Conservation (phyloP, 2,888 invertebrate genomes). For the Diplolepis rosae region DNA sequence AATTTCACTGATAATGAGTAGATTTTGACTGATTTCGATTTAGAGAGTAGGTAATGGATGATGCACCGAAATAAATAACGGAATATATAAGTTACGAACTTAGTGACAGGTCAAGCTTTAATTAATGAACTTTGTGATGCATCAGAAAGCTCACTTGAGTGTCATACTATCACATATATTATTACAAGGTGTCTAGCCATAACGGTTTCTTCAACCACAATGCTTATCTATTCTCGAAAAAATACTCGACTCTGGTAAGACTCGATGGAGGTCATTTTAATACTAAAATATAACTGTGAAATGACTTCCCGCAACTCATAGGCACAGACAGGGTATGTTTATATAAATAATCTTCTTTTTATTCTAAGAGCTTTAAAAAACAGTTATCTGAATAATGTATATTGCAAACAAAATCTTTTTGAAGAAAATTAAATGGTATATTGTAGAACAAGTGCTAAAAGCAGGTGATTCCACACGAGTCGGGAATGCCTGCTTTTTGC, state of each 20-base stretch:
- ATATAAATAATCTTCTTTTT: slow-evolving; percentile 11
- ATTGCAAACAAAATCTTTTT: too few relatives aligned
- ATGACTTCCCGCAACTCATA: slow-evolving; percentile 25
- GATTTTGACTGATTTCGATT: slow-evolving; percentile 4
- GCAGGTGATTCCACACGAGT: too few relatives aligned
- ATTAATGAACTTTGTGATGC: background rate
- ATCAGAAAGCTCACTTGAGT: background rate
- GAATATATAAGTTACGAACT: slow-evolving; percentile 12
- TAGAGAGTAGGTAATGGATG: background rate
- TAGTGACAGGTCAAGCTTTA: slow-evolving; percentile 1
- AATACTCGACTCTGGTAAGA: slow-evolving; percentile 18
- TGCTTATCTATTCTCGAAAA: slow-evolving; percentile 15
- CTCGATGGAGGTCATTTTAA: slow-evolving; percentile 24
- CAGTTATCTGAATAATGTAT: background rate
- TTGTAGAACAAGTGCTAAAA: too few relatives aligned
- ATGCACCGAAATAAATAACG: background rate
- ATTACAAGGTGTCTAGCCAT: slow-evolving; percentile 5
- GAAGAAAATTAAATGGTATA: too few relatives aligned
- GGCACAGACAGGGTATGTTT: slow-evolving; percentile 9
- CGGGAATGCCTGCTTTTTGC: too few relatives aligned
- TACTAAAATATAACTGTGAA: slow-evolving; percentile 30
- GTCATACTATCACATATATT: background rate
- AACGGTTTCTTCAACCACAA: slow-evolving; percentile 12
- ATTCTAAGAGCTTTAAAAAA: background rate
- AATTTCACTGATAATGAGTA: slow-evolving; percentile 9